Evolutionary conservation across 2,888 invertebrate genomes (phyloP), one percentile per base, ranked within the genome.

Genomic region (Polia nebulosa): DNA sequence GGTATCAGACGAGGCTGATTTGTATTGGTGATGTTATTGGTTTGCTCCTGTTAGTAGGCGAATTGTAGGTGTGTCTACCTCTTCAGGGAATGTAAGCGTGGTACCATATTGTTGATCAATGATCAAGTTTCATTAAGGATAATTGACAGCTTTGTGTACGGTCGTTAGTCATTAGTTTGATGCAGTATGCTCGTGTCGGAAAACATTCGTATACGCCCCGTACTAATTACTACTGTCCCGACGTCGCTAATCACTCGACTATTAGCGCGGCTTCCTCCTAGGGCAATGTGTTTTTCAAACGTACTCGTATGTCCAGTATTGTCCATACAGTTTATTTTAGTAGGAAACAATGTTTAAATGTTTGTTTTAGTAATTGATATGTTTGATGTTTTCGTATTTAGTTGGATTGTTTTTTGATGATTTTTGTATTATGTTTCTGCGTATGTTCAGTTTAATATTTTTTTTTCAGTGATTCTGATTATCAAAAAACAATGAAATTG

Each of bases 201-300:
- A 78, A 74, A 64, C 77, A 77, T 69, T 77, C 75, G 78, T 74
- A 64, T 74, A 78, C 78, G 64, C 77, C 77, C 78, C 36, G 41
- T 8, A 62, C 67, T 79, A 79, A 79, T 76, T 65, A 76, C 72
- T 57, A 45, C 62, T 65, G 76, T 62, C 76, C 76, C 67, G 60
- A 65, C 67, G 67, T 62, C 67, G 72, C 76, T 76, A 72, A 78
- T 78, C 76, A 78, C 80, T 72, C 52, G 76, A 61, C 64, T 68
- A 76, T 76, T 76, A 76, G 57, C 22, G 75, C 62, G 53, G 71
- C 45, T 44, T 17, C 36, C 70, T 62, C 27, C 66, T 9, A 47
- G 57, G 52, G 34, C 64, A 59, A 55, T 61, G 57, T 67, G 75
- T 71, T 66, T 66, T 72, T 44, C 47, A 51, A 59, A 60, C 25